Conservation (phyloP, 2,797 vertebrate species). For the Urophycis tenuis region DNA sequence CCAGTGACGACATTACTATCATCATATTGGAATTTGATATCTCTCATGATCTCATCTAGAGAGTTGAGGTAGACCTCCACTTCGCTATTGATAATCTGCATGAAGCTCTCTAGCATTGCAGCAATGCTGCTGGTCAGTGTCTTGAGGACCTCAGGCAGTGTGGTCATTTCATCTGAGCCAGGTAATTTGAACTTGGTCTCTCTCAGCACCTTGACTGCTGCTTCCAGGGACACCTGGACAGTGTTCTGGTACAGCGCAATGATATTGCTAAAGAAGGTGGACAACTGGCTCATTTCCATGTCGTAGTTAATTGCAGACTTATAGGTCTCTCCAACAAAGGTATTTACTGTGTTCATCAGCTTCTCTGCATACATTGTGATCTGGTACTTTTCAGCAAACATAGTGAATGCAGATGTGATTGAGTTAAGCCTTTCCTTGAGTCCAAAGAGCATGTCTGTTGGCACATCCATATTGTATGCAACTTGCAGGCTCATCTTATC, state of each 20-base stretch:
- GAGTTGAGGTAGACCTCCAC: conserved; percentile 58
- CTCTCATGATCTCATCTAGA: conserved; percentile 65
- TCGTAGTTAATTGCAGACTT: conserved; percentile 48
- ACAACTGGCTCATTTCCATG: conserved; percentile 59
- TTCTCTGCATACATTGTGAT: conserved; percentile 62
- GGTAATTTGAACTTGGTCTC: conserved; percentile 72
- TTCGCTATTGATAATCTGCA: conserved; percentile 49
- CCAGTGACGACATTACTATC: conserved; percentile 57
- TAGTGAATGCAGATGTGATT: conserved; percentile 62
- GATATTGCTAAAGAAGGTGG: conserved; percentile 61
- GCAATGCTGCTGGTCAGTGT: conserved; percentile 52
- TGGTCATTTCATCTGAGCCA: conserved; percentile 62
- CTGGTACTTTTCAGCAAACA: conserved; percentile 69
- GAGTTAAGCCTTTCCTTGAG: conserved; percentile 69
- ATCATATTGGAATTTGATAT: conserved; percentile 64
- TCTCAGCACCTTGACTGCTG: conserved; percentile 68
- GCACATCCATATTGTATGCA: conserved; percentile 72
- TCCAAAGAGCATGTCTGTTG: conserved; percentile 61
- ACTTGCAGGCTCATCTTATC: conserved; percentile 65
- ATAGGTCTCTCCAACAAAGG: conserved; percentile 57
- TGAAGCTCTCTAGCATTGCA: conserved; percentile 43
- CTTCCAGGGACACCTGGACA: conserved; percentile 63
- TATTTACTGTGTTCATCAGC: conserved; percentile 61
- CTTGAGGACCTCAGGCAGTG: conserved; percentile 64
- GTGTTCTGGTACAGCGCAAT: conserved; percentile 47